A percentile compares a stretch with the other conserved stretches of the same genome.
Evolutionary conservation across 2,888 invertebrate species (phyloP).

Genomic region (Pyralis farinalis): DNA sequence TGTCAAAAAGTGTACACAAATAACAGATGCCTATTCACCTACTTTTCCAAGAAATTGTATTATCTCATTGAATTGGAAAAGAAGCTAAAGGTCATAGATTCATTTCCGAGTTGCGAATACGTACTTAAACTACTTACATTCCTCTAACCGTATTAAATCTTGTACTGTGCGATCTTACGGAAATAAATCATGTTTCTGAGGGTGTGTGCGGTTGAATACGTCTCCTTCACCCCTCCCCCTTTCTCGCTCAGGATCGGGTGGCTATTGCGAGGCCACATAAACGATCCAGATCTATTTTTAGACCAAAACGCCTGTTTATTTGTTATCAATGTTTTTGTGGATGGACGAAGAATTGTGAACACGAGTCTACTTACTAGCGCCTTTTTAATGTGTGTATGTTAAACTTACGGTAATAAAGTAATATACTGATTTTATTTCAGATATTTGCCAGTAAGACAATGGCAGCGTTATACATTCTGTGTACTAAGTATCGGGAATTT

Average conservation of each 20-base stretch:
- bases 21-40: too few species aligned
- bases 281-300: conserved; percentile 48
- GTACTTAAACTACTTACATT: conserved; percentile 11
- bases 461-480: too few species aligned
- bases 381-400: neutral
- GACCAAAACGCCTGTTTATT: conserved; percentile 36
- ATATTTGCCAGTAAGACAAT: too few species aligned
- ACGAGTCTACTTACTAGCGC: neutral
- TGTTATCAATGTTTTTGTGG: conserved; percentile 11
- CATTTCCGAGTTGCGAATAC: neutral
- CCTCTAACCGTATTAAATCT: conserved; percentile 40
- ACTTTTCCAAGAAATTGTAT: neutral
- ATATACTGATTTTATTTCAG: neutral
- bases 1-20: too few species aligned
- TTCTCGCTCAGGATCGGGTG: conserved; percentile 29
- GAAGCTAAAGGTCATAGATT: neutral
- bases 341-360: neutral
- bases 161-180: conserved; percentile 39
- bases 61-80: too few species aligned
- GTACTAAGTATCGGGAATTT: too few species aligned
- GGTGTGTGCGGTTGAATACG: conserved; percentile 24
- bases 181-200: conserved; percentile 50
- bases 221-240: conserved; percentile 13
- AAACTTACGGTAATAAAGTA: neutral
- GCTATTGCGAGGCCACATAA: conserved; percentile 42